phyloP scores from a whole-genome alignment of 2,797 vertebrate genomes.

The Oreonectes daqikongensis region DNA sequence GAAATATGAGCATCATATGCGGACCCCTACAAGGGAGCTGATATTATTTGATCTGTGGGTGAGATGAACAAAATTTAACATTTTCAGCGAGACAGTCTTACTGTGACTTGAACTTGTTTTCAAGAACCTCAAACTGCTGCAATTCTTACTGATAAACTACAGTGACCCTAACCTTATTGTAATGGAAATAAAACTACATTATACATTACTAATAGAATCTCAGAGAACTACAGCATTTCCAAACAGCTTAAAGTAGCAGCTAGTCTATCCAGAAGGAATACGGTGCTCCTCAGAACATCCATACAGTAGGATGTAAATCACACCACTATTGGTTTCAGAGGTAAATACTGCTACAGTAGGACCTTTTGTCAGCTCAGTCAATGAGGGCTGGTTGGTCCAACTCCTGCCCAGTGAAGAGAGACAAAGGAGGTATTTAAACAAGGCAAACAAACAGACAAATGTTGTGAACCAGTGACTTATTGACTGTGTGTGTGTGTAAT shows the following conservation, averaged over 20 bases:
- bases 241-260: neutral
- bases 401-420: conserved; percentile 6
- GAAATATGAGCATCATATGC: conserved; percentile 12
- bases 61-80: neutral
- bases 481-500: conserved; percentile 6
- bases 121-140: neutral
- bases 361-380: conserved; percentile 14
- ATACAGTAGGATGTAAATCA: conserved; percentile 28
- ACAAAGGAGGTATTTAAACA: conserved; percentile 6
- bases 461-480: conserved; percentile 4
- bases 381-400: conserved; percentile 1
- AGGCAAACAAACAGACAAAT: conserved; percentile 17
- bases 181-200: conserved; percentile 12
- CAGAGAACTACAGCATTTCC: neutral
- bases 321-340: neutral
- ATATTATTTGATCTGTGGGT: neutral
- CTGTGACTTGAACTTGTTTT: neutral
- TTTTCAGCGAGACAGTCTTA: no score
- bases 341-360: conserved; percentile 34
- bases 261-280: neutral
- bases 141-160: neutral
- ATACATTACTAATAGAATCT: conserved; percentile 14
- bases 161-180: neutral
- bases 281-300: neutral
- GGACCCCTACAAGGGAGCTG: neutral